Evolutionary conservation across 2,797 vertebrate species (phyloP).

Genomic region (Phalloptychus januarius): DNA sequence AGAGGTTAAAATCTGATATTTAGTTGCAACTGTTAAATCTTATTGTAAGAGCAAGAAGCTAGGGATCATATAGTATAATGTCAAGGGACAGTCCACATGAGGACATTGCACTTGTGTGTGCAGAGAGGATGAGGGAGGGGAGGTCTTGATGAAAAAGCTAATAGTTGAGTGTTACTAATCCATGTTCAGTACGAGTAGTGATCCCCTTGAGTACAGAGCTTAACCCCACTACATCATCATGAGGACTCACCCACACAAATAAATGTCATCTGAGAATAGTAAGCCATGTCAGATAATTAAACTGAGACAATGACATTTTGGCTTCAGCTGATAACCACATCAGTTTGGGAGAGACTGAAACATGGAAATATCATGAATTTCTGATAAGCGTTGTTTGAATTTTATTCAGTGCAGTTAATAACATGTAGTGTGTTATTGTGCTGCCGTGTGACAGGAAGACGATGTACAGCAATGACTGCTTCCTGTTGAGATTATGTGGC

Average conservation of each 20-base stretch:
- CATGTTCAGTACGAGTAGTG: conserved; percentile 59
- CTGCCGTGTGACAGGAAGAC: conserved; percentile 51
- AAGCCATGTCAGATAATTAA: conserved; percentile 66
- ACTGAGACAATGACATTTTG: conserved; percentile 53
- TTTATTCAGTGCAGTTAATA: conserved; percentile 19
- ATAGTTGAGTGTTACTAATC: conserved; percentile 73
- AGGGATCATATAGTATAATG: neutral
- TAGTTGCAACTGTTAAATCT: neutral
- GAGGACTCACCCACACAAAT: conserved; percentile 69
- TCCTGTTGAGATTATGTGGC: conserved; percentile 70
- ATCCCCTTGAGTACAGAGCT: conserved; percentile 67
- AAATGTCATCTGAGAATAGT: conserved; percentile 59
- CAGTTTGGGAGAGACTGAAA: conserved; percentile 12
- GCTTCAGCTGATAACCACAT: conserved; percentile 44
- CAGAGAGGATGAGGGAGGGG: neutral
- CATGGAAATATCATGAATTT: conserved; percentile 25
- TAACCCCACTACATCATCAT: conserved; percentile 67
- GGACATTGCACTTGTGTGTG: neutral
- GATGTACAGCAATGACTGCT: conserved; percentile 50
- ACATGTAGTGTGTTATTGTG: conserved; percentile 24
- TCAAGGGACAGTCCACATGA: neutral
- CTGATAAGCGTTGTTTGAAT: conserved; percentile 10
- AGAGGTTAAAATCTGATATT: neutral
- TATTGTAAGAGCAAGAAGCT: neutral
- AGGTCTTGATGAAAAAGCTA: conserved; percentile 41